phyloP scores from a whole-genome alignment of 2,888 invertebrate species.

The Stenichneumon culpator region DNA sequence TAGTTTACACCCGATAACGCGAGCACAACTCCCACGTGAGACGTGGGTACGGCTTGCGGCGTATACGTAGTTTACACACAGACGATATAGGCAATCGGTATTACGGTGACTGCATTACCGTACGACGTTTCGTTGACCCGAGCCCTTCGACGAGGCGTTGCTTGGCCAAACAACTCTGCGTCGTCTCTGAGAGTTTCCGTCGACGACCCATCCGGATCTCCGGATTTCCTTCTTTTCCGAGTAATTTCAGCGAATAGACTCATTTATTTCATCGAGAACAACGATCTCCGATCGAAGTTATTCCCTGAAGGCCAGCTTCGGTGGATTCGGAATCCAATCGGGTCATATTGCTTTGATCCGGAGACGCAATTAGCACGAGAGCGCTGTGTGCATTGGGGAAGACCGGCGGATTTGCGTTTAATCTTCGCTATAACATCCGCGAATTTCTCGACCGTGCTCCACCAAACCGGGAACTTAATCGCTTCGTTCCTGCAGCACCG shows the following conservation, averaged over 20 bases:
- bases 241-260: neutral
- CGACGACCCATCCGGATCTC: neutral
- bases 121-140: conserved; percentile 35
- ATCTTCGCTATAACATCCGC: conserved; percentile 37
- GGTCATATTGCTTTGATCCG: neutral
- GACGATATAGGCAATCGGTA: neutral
- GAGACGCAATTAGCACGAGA: conserved; percentile 39
- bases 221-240: neutral
- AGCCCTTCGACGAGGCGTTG: neutral
- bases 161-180: neutral
- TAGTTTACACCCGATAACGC: conserved; percentile 77
- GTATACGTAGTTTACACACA: conserved; percentile 7
- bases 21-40: conserved; percentile 67
- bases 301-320: neutral
- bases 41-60: conserved; percentile 50
- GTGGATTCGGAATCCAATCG: neutral
- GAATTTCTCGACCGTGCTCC: conserved; percentile 27
- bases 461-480: neutral
- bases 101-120: neutral
- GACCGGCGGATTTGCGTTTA: conserved; percentile 41
- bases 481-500: neutral
- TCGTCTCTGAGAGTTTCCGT: neutral
- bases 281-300: neutral
- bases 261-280: neutral
- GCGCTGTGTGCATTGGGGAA: conserved; percentile 20